A percentile compares a stretch with the other conserved stretches of the same genome.
These are phyloP conservation scores for Rhagoletis zephyria DNA, from an alignment of 1,140 invertebrate genomes.

Conservation along the genomic window DNA sequence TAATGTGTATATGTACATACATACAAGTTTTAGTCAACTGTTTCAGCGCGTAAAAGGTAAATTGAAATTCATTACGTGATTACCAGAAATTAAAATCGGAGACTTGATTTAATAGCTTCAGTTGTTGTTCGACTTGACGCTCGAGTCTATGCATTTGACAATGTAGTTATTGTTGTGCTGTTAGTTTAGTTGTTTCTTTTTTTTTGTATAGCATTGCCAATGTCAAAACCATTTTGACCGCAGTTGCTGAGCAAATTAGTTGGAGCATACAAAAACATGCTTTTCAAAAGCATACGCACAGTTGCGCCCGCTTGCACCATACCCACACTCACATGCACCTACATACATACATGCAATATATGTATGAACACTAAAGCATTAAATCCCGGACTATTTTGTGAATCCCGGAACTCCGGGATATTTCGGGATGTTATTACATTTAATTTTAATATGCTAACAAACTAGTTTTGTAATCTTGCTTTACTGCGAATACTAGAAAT, in stretches of 20 bases:
- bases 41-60: conserved; percentile 14
- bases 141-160: conserved; percentile 1
- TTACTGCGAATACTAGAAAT: too few species aligned
- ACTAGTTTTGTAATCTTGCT: too few species aligned
- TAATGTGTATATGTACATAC: neutral
- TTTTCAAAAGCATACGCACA: conserved; percentile 31
- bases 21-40: neutral
- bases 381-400: too few species aligned
- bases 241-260: conserved; percentile 32
- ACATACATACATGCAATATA: too few species aligned
- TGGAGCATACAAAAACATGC: conserved; percentile 8
- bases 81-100: conserved; percentile 41
- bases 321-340: neutral
- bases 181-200: neutral
- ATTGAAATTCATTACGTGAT: conserved; percentile 42
- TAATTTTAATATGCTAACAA: too few species aligned
- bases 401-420: too few species aligned
- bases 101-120: conserved; percentile 45
- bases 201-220: conserved; percentile 49
- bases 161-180: conserved; percentile 24
- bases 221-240: conserved; percentile 48
- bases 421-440: too few species aligned
- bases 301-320: conserved; percentile 2
- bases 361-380: too few species aligned
- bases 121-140: conserved; percentile 2